Base-by-base conservation (phyloP, 2,113 vertebrate species). In the Clinocottus analis region DNA sequence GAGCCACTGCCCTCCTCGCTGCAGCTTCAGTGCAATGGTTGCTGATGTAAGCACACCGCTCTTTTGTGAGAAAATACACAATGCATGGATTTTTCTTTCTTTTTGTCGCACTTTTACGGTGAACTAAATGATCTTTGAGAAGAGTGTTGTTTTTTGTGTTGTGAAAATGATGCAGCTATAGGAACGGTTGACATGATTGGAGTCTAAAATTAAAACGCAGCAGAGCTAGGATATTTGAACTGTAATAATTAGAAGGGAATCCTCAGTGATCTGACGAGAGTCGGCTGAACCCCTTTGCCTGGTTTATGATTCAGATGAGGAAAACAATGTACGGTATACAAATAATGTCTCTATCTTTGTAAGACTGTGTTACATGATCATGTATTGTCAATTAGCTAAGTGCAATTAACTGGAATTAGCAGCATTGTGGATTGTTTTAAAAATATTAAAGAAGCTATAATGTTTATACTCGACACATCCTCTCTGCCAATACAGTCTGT, bases 331-430 rank as follows among this genome's bases (percentile, higher is more conserved):
- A 13, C 6, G 7, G 70, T 16, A 45, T 16, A 61, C 61, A 33
- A 51, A 33, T 33, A 13, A 41, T 14, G 21, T 64, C 25, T 41
- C 2, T 39, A 3, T 66, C 39, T 74, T 60, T 23, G 51, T 76
- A 66, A 77, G 59, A 53, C 29, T 12, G 47, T 61, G 27, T 67
- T 67, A 27, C 27, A 56, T n/a, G 16, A 70, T 60, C 14, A 64
- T 66, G 73, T 72, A 45, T 88, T 84, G 82, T 64, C 12, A 79
- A 27, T 43, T 27, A 79, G 65, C n/a, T 51, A 83, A 83, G 86
- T 89, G 82, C 78, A 86, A 86, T 85, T 77, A 47, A 76, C 72
- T 68, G 17, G 45, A 82, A 73, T 79, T 85, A 45, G 65, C 82
- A 83, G 69, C 79, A 71, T 77, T 75, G 64, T 72, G 73, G 3